phyloP scores from a whole-genome alignment of 2,888 invertebrate species.

The Himalopsyche anomala region DNA sequence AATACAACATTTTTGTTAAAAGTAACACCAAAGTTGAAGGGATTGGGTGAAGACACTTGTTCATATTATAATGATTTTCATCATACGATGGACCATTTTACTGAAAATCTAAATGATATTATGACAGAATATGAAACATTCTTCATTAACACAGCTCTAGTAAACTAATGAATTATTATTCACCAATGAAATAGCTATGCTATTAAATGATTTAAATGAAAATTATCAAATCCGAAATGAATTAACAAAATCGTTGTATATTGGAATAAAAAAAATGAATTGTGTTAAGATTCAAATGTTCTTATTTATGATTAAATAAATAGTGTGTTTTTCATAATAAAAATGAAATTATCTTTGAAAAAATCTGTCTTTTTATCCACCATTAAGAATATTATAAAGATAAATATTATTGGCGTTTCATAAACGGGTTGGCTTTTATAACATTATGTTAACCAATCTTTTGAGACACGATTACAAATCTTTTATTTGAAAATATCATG shows the following conservation, averaged over 20 bases:
- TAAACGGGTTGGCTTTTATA: background rate
- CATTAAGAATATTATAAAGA: slow-evolving; percentile 25
- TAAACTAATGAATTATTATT: background rate
- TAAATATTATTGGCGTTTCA: slow-evolving; percentile 35
- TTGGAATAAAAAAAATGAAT: background rate
- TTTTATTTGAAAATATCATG: background rate
- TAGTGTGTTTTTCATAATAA: slow-evolving; percentile 29
- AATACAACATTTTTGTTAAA: slow-evolving; percentile 32
- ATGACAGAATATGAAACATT: slow-evolving; percentile 29
- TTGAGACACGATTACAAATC: slow-evolving; percentile 1
- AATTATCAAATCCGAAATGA: background rate
- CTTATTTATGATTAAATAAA: background rate
- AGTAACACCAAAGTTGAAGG: slow-evolving; percentile 49
- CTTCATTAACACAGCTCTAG: background rate
- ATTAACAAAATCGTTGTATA: background rate
- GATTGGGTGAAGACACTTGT: slow-evolving; percentile 50
- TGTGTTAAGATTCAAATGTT: background rate
- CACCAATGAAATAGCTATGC: background rate
- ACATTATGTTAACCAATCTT: background rate
- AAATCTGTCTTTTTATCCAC: slow-evolving; percentile 7
- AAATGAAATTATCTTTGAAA: background rate
- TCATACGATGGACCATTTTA: slow-evolving; percentile 13
- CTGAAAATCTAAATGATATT: slow-evolving; percentile 15
- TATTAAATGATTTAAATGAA: background rate
- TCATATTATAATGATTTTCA: slow-evolving; percentile 1